These are phyloP conservation scores for Oscheius sp. DNA, from an alignment of 2,888 invertebrate species.

Conservation along the genomic window DNA sequence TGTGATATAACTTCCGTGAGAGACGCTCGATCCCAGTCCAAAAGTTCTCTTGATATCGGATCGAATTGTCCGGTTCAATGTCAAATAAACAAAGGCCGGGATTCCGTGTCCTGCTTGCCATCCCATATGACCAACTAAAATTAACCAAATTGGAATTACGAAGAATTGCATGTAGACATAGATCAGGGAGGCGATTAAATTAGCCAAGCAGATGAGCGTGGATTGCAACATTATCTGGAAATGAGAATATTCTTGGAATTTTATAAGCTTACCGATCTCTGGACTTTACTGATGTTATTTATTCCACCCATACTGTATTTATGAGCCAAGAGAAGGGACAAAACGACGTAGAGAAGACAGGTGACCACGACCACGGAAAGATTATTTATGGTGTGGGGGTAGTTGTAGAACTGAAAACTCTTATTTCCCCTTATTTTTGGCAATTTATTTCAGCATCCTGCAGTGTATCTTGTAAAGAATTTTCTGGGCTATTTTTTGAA, in stretches of 20 bases:
- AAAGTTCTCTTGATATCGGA: conserved; percentile 1
- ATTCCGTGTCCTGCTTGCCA: conserved; percentile 38
- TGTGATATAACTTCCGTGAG: too few relatives aligned
- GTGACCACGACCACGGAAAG: conserved; percentile 9
- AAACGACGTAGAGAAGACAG: conserved; percentile 17
- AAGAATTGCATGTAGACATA: conserved; percentile 35
- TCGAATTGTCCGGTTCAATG: conserved; percentile 30
- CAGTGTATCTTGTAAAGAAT: too few relatives aligned
- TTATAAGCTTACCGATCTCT: background rate
- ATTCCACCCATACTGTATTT: conserved; percentile 2
- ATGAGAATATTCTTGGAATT: too few relatives aligned
- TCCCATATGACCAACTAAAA: conserved; percentile 32
- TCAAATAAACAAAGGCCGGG: conserved; percentile 32
- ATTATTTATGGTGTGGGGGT: conserved; percentile 23
- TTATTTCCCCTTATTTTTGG: background rate
- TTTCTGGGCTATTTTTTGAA: too few relatives aligned
- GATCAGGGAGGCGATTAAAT: conserved; percentile 33
- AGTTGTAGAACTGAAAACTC: conserved; percentile 11
- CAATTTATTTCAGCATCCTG: too few relatives aligned
- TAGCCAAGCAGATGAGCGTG: conserved; percentile 30
- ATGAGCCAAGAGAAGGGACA: background rate
- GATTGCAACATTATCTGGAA: conserved; percentile 38
- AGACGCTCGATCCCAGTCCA: too few relatives aligned
- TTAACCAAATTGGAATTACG: conserved; percentile 3
- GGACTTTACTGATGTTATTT: background rate